Evolutionary conservation across 2,888 invertebrate species (phyloP), one percentile per base, ranked within the genome.

Genomic region (Microplitis deprimator): DNA sequence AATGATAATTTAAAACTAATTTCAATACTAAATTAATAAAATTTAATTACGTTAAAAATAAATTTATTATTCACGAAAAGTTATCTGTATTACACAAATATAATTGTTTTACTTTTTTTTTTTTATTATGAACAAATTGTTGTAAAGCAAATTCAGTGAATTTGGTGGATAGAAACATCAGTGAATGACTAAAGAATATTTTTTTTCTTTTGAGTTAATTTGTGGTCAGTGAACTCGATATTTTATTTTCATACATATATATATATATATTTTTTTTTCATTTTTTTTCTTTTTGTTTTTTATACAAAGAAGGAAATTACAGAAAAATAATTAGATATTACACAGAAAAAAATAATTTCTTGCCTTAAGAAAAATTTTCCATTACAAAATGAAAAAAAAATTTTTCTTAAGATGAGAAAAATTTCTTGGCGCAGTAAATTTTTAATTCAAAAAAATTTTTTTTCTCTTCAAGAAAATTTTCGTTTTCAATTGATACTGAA

Each of bases 121-220:
- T 84, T 86, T 89, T 89, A 89, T 88, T 89, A 88, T 85, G 87
- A 89, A 89, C 87, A 88, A 87, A 86, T 88, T 87, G 8, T 89
- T 89, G 89, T 87, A 89, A 89, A 89, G 89, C 88, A 88, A 88
- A 89, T 84, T 82, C 86, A 86, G 86, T 84, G 70, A 80, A 73
- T 80, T 59, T 77, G 78, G 79, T 83, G 82, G 17, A 79, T 83
- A 82, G 80, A 83, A 80, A 77, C 77, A 61, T 80, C 68, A 81
- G 83, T 84, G 84, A 80, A 83, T 81, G 81, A 82, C 83, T 81
- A 81, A 81, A 81, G 62, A 62, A 62, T 20, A 73, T 13, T 29
- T 69, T 69, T n/a, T 40, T 38, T 6, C 29, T 61, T 62, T 38
- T 7, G 38, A 40, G 60, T 75, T 6, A 64, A 73, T 40, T 20